Evolutionary conservation across 1,140 invertebrate genomes (phyloP), one percentile per base, ranked within the genome.

Genomic region (Ostrea edulis): DNA sequence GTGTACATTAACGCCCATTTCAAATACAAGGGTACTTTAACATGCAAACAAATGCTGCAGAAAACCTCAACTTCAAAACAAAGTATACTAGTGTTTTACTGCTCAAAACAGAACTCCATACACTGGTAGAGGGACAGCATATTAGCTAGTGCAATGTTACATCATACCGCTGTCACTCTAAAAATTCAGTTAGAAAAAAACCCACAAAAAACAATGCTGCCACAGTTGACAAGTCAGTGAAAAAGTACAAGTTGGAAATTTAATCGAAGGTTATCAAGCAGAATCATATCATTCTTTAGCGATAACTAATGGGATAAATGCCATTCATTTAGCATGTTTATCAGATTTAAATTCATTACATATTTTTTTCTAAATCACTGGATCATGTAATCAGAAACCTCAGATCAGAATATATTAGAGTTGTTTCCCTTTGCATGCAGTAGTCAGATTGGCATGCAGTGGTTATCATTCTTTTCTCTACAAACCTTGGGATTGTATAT

Each of bases 31-130:
- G 25, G 68, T 25, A 77, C 68, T 77, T 77, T 77, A 77, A 77
- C 68, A 77, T 77, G 68, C 68, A 77, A 77, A 77, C 68, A 77
- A 29, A 77, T 77, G 68, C 68, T 29, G 68, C 68, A 35, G 68
- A 14, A 77, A 77, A 35, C 25, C 22, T 14, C 29, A 14, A 77
- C 68, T 29, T 77, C 68, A 77, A 77, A 77, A 77, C 68, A 77
- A 77, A 77, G 68, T 35, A 35, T 77, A 35, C 22, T 29, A 62
- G 68, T 35, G 68, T 77, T 35, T 29, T 29, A 77, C 9, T 29
- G 7, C 29, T 77, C 14, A 25, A 1, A 17, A 62, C 17, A 20
- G 7, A 62, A 62, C 35, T 44, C 55, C 55, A 62, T 44, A 44
- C 35, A 44, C 5, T 44, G 2, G 35, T 44, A 44, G 5, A 44